Evolutionary conservation across 2,888 invertebrate genomes (phyloP).

Genomic region (Plutella xylostella): DNA sequence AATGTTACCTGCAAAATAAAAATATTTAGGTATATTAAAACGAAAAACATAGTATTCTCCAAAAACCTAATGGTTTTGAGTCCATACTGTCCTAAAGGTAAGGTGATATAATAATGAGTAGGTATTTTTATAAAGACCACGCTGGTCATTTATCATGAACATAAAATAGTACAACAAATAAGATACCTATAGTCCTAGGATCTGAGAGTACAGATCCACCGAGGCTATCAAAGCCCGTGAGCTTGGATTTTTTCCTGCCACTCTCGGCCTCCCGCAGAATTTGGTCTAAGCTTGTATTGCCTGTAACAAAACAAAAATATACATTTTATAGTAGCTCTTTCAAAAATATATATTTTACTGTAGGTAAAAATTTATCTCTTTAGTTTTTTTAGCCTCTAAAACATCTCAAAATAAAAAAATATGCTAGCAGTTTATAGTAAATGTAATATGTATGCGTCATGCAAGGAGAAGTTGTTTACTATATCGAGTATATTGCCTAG

Average conservation of each 20-base stretch:
- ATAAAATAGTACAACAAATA: background rate
- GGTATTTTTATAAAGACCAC: background rate
- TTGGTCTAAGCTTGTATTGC: conserved; percentile 46
- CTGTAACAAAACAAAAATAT: conserved; percentile 28
- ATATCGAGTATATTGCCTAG: no score
- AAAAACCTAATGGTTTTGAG: no score
- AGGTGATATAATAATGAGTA: no score
- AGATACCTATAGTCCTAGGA: conserved; percentile 45
- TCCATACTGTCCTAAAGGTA: no score
- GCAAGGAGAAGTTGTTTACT: no score
- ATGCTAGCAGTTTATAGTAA: no score
- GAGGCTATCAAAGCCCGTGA: conserved; percentile 26
- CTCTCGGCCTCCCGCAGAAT: conserved; percentile 47
- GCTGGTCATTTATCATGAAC: background rate
- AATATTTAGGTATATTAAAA: background rate
- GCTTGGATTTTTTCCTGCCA: conserved; percentile 42
- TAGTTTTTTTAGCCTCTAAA: no score
- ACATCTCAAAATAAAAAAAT: no score
- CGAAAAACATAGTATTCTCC: conserved; percentile 2
- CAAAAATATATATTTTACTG: no score
- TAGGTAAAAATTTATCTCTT: no score
- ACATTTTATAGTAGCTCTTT: no score
- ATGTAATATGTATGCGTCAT: no score
- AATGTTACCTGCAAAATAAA: conserved; percentile 35
- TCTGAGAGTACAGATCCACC: conserved; percentile 46